phyloP scores from a whole-genome alignment of 2,797 vertebrate genomes.

The Aeoliscus strigatus region DNA sequence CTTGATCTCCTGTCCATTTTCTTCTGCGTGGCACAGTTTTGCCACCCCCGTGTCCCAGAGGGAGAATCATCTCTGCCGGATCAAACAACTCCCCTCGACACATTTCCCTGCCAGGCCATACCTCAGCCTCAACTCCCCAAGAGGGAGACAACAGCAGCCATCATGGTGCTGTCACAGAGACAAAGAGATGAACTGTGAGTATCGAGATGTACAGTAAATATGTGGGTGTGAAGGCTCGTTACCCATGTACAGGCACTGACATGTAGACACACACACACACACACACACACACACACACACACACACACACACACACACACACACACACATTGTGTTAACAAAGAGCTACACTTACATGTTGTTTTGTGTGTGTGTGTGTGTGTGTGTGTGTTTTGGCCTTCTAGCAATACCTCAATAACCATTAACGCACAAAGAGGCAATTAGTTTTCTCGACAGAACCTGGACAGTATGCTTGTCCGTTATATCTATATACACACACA shows the following conservation, averaged over 20 bases:
- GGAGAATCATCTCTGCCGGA: slow-evolving; percentile 48
- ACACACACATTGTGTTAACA: not conserved
- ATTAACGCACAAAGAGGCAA: too few relatives aligned
- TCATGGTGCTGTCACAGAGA: slow-evolving; percentile 99
- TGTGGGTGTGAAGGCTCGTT: slow-evolving; percentile 22
- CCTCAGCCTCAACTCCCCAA: slow-evolving; percentile 63
- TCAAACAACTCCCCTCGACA: slow-evolving; percentile 22
- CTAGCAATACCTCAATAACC: slow-evolving; percentile 1
- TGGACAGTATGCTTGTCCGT: too few relatives aligned
- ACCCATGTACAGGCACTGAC: slow-evolving; percentile 34
- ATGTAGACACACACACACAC: slow-evolving; percentile 1
- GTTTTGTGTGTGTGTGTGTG: not conserved
- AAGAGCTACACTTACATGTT: not conserved
- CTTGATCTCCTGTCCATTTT: slow-evolving; percentile 31
- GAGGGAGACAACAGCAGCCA: slow-evolving; percentile 78
- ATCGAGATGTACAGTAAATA: slow-evolving; percentile 22
- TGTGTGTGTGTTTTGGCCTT: not conserved
- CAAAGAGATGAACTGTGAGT: slow-evolving; percentile 99
- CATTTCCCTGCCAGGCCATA: slow-evolving; percentile 26
- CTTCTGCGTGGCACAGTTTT: slow-evolving; percentile 61
- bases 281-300: slow-evolving; percentile 18
- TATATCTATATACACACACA: too few relatives aligned
- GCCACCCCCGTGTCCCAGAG: slow-evolving; percentile 49
- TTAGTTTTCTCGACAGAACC: too few relatives aligned
- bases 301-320: slow-evolving; percentile 19